phyloP scores from a whole-genome alignment of 2,113 vertebrate species.

The Heloderma charlesbogerti region DNA sequence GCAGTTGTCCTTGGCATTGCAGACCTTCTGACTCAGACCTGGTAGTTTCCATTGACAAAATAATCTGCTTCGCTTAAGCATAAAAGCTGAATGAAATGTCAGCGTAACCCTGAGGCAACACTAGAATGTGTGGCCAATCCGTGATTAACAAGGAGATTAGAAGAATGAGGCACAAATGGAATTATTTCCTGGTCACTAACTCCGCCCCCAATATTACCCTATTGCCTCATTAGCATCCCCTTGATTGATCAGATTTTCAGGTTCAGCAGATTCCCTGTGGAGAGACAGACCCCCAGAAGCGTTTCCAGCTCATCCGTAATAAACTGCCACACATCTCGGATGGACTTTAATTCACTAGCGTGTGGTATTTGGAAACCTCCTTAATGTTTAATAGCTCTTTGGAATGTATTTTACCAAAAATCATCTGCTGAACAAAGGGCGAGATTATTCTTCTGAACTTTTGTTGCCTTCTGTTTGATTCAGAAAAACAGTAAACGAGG shows the following conservation, averaged over 20 bases:
- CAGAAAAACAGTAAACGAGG: not conserved
- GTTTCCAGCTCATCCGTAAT: constrained; percentile 4
- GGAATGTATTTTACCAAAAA: not conserved
- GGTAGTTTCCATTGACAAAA: constrained; percentile 26
- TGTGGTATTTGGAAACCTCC: not conserved
- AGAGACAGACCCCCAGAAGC: not conserved
- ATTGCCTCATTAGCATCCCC: constrained; percentile 29
- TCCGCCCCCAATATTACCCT: not conserved
- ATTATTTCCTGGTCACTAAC: constrained; percentile 45
- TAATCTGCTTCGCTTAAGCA: constrained; percentile 11
- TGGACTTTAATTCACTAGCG: constrained; percentile 2
- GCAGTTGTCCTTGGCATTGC: constrained; percentile 25
- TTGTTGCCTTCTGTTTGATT: not conserved
- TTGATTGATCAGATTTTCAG: constrained; percentile 42
- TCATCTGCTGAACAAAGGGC: constrained; percentile 13
- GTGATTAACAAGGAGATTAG: constrained; percentile 18
- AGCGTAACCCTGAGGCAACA: constrained; percentile 9
- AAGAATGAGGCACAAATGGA: constrained; percentile 24
- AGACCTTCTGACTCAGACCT: not conserved
- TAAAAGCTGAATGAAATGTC: constrained; percentile 40
- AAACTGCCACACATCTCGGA: not conserved
- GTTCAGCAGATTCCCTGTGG: constrained; percentile 23
- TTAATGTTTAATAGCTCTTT: not conserved
- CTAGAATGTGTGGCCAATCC: not conserved
- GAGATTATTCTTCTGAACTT: not conserved